Conservation (phyloP, 1,140 invertebrate genomes). For the Camponotus vicinus region DNA sequence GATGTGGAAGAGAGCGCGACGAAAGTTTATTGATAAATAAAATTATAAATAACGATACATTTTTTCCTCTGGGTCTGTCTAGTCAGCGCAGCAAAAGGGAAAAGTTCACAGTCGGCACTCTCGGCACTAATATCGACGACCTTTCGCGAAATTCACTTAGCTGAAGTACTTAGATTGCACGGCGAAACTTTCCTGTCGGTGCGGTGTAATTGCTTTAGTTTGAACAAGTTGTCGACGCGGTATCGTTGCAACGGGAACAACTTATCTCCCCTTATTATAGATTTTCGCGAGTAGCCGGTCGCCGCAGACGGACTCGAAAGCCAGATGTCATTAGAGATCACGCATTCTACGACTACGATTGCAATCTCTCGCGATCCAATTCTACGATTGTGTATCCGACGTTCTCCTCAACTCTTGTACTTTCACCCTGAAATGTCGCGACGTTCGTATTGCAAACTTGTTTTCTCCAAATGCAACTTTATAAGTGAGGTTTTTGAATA, state of each 20-base stretch:
- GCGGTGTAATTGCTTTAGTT: constrained; percentile 62
- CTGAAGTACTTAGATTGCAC: constrained; percentile 6
- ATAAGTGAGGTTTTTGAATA: not conserved
- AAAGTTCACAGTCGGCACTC: not conserved
- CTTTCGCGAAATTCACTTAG: constrained; percentile 50
- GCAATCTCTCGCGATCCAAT: constrained; percentile 29
- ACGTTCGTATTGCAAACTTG: not conserved
- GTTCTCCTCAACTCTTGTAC: constrained; percentile 3
- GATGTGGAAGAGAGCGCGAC: not conserved
- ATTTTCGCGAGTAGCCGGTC: constrained; percentile 21
- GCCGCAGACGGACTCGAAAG: not conserved
- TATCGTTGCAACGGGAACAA: constrained; percentile 36
- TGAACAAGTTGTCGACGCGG: constrained; percentile 34
- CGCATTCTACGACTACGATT: constrained; percentile 21
- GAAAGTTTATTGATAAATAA: not conserved
- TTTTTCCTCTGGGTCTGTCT: not conserved
- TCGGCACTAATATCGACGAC: constrained; percentile 34
- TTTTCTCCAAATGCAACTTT: not conserved
- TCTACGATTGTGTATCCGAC: constrained; percentile 6
- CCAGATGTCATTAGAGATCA: constrained; percentile 22
- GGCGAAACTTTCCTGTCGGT: constrained; percentile 38
- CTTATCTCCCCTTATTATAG: constrained; percentile 56
- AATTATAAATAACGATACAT: not conserved
- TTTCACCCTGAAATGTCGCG: constrained; percentile 9
- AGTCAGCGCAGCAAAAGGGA: not conserved